Percentiles rank a stretch among this genome's conserved stretches.
phyloP scores from a whole-genome alignment of 2,888 invertebrate species.

The Synergus gifuensis region DNA sequence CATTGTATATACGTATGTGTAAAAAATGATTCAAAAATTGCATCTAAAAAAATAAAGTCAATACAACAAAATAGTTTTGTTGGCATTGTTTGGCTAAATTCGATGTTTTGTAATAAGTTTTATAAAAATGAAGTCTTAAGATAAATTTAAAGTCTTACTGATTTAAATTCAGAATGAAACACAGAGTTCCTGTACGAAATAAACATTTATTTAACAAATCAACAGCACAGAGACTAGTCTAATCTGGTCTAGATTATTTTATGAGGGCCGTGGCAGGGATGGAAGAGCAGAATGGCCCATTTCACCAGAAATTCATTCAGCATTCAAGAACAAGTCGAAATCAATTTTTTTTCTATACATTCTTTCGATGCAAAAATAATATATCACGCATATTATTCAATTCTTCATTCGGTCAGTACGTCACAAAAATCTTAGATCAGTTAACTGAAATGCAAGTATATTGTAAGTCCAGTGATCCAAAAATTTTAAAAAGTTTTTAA shows the following conservation, averaged over 20 bases:
- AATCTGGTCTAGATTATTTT: slow-evolving; percentile 31
- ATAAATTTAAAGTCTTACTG: not conserved
- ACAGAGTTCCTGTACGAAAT: slow-evolving; percentile 33
- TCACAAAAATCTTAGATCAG: slow-evolving; percentile 24
- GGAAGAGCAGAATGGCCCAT: slow-evolving; percentile 27
- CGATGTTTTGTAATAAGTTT: too few species aligned
- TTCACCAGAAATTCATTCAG: slow-evolving; percentile 21
- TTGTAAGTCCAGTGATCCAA: not conserved
- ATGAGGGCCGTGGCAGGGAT: slow-evolving; percentile 16
- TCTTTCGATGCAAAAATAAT: slow-evolving; percentile 32
- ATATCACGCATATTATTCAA: slow-evolving; percentile 21
- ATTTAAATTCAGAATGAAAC: not conserved
- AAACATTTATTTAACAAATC: slow-evolving; percentile 41
- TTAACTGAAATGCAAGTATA: slow-evolving; percentile 20
- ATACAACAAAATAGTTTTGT: too few species aligned
- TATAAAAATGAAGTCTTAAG: too few species aligned
- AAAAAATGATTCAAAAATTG: too few species aligned
- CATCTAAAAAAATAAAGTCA: too few species aligned
- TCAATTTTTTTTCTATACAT: slow-evolving; percentile 23
- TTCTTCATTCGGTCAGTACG: slow-evolving; percentile 12
- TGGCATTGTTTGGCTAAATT: too few species aligned
- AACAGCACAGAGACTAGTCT: slow-evolving; percentile 28
- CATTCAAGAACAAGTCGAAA: slow-evolving; percentile 28
- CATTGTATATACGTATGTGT: too few species aligned
- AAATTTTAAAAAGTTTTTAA: not conserved